Conservation (phyloP, 2,797 vertebrate genomes). For the Podarcis lilfordi region DNA sequence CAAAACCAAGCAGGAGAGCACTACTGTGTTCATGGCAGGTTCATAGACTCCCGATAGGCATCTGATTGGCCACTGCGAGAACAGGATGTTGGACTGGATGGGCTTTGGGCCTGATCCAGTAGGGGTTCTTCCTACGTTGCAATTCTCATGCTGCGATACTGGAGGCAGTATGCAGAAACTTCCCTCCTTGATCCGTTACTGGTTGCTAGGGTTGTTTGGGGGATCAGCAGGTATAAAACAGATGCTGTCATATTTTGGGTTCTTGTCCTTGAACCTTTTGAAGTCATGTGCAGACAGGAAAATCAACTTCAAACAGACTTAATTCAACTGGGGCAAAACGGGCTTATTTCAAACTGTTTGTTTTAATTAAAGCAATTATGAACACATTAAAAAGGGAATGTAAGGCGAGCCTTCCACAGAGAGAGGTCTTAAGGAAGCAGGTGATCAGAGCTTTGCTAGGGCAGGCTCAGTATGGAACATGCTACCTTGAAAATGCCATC, state of each 20-base stretch:
- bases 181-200: neutral
- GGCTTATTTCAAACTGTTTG: neutral
- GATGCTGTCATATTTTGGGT: neutral
- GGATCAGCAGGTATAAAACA: neutral
- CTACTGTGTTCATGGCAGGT: neutral
- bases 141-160: neutral
- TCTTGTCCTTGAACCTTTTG: neutral
- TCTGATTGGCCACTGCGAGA: too few relatives aligned
- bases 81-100: too few relatives aligned
- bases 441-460: neutral
- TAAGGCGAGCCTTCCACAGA: neutral
- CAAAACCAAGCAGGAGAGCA: too few relatives aligned
- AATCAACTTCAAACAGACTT: neutral
- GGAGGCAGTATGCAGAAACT: neutral
- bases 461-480: neutral
- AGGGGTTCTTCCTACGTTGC: too few relatives aligned
- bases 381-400: neutral
- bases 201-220: neutral
- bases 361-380: slow-evolving; percentile 4
- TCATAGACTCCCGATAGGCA: too few relatives aligned
- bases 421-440: neutral
- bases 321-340: neutral
- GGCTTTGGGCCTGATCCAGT: too few relatives aligned
- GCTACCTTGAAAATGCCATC: neutral
- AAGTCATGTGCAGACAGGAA: slow-evolving; percentile 4